Percentiles rank a stretch among this genome's conserved stretches.
These are phyloP conservation scores for Labrus mixtus DNA, from an alignment of 2,113 vertebrate genomes.

Conservation along the genomic window DNA sequence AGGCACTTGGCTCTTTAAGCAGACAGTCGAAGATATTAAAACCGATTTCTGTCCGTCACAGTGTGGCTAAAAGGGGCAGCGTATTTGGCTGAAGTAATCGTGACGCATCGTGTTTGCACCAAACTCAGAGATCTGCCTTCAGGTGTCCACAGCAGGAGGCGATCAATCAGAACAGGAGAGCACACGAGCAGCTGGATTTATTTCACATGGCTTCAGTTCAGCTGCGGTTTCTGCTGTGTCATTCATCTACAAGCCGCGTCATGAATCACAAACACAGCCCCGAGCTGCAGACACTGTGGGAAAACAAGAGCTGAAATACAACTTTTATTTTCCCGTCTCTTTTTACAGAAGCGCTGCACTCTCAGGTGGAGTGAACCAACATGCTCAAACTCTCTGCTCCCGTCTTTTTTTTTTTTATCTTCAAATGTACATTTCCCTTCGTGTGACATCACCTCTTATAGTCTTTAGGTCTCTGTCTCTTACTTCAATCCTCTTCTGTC, in stretches of 20 bases:
- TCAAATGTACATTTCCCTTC: neutral
- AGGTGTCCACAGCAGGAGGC: neutral
- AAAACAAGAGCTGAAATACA: conserved; percentile 2
- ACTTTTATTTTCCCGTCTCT: neutral
- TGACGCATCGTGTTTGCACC: conserved; percentile 32
- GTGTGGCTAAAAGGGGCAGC: neutral
- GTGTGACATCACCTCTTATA: neutral
- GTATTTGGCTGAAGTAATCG: neutral
- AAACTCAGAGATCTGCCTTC: neutral
- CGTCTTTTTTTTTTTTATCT: neutral
- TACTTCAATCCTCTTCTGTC: conserved; percentile 21
- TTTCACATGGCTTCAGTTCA: neutral
- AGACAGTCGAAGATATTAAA: conserved; percentile 39
- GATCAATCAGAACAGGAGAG: neutral
- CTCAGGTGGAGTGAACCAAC: neutral
- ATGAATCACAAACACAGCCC: conserved; percentile 29
- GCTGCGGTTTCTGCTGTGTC: neutral
- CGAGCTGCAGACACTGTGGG: conserved; percentile 7
- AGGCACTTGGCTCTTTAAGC: conserved; percentile 5
- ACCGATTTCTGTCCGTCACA: neutral
- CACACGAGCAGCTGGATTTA: conserved; percentile 18
- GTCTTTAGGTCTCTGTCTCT: conserved; percentile 9
- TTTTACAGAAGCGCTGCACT: neutral
- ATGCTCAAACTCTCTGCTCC: neutral
- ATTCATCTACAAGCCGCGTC: conserved; percentile 30